Base-by-base conservation (phyloP, 2,888 invertebrate species). In the Sesia bembeciformis region DNA sequence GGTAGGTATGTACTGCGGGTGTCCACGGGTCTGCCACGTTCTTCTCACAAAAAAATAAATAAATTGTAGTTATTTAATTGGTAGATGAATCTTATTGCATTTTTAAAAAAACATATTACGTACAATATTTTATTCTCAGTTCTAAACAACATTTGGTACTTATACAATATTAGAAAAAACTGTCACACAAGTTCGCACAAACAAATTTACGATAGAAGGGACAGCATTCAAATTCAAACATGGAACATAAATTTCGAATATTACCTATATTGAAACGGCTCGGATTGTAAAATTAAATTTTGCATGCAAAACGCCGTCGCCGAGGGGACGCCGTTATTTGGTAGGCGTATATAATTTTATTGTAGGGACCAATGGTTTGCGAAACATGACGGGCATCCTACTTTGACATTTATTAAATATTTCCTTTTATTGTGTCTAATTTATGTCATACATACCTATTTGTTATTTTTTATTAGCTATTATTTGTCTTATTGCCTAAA, bases 331-430 rank as follows among this genome's bases (percentile, higher is more conserved):
- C 63, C 72, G 75, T 75, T 89, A 89, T 89, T 89, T 83, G 79
- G 88, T 81, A 88, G 89, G 89, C 89, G 89, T 89, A 85, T 86
- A 89, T 88, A 89, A 89, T 89, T 89, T 88, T 88, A 88, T 85
- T 81, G 82, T 82, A 65, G 76, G 78, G 87, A 78, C 88, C 87
- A 85, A 85, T 83, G 88, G 84, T 80, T 86, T 73, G 84, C 78
- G 74, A 82, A 83, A 84, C 82, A 81, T 76, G 76, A 72, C 70
- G 68, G 68, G 70, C 74, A 70, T 64, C 70, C 69, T 77, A 72
- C 73, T 73, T 79, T 55, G 64, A 70, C 63, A 67, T 71, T 71
- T 68, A 66, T 70, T 52, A 40, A 50, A 50, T 50, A 50, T 50
- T 38, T 4, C 38, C 39, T 7, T 42, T 42, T 42, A 42, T 6